Evolutionary conservation across 2,888 invertebrate species (phyloP).

Genomic region (Alviniconcha strummeri): DNA sequence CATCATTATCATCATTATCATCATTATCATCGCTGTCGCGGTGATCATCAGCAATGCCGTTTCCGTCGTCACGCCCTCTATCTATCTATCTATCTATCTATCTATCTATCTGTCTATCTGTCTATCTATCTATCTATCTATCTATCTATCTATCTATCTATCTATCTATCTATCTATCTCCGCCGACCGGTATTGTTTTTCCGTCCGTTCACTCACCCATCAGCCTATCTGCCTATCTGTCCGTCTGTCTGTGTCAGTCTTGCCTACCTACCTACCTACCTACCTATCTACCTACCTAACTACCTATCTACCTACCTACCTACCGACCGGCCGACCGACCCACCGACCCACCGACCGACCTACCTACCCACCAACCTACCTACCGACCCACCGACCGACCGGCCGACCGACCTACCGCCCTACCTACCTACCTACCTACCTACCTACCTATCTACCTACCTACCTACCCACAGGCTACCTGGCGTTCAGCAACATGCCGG

Average conservation of each 20-base stretch:
- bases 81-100: background rate
- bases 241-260: background rate
- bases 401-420: background rate
- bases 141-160: background rate
- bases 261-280: background rate
- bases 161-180: background rate
- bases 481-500: conserved; percentile 70
- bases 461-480: conserved; percentile 52
- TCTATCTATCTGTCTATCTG: background rate
- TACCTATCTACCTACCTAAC: background rate
- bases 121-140: background rate
- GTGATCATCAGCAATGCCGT: too few relatives aligned
- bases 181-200: background rate
- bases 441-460: background rate
- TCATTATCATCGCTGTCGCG: too few relatives aligned
- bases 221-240: background rate
- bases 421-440: background rate
- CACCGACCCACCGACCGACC: background rate
- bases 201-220: background rate
- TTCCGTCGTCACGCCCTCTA: too few relatives aligned
- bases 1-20: too few relatives aligned
- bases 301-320: background rate
- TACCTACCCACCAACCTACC: background rate
- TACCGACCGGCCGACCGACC: background rate
- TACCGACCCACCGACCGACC: background rate